Base-by-base conservation (phyloP, 2,888 invertebrate species). In the Xylophagus ater region DNA sequence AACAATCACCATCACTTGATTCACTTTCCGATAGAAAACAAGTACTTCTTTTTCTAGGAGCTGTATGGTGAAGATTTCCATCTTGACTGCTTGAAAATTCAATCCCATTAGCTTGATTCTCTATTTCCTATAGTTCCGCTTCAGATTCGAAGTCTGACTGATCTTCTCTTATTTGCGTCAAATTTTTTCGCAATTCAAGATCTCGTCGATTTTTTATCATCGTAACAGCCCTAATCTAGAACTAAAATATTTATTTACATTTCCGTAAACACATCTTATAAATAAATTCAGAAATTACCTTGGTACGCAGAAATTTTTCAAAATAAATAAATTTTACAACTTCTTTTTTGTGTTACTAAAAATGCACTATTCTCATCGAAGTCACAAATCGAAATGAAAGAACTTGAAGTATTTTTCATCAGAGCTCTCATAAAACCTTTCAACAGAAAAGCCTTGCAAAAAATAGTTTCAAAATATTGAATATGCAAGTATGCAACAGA, bases 71-170 rank as follows among this genome's bases (percentile, higher is more conserved):
- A 35, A 35, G 18, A 35, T 35, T 19, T 35, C 17, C 35, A 28
- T 28, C 28, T 35, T 35, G 10, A 35, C 35, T 35, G 35, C 35
- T 35, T 28, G 28, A 28, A 35, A 35, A 35, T 35, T 35, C 35
- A 18, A 28, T 35, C 19, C 26, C 19, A 35, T 35, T 35, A 28
- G 2, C 19, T 26, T 28, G 35, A 35, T 35, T 35, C 20, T 35
- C 28, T 19, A 20, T 35, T 35, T 35, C 19, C 26, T 35, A 15
- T 4, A 14, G 17, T 12, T 19, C 35, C 18, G 19, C 18, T 26
- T 34, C 28, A 26, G 28, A 35, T 28, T 33, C 33, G 12, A 33
- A 18, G 23, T 33, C 21, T 31, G 31, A 31, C 4, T 31, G 3
- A 19, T 19, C 6, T 33, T 33, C 21, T 6, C n/a, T 33, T 33